Conservation (phyloP, 2,797 vertebrate genomes). For the Miichthys miiuy region DNA sequence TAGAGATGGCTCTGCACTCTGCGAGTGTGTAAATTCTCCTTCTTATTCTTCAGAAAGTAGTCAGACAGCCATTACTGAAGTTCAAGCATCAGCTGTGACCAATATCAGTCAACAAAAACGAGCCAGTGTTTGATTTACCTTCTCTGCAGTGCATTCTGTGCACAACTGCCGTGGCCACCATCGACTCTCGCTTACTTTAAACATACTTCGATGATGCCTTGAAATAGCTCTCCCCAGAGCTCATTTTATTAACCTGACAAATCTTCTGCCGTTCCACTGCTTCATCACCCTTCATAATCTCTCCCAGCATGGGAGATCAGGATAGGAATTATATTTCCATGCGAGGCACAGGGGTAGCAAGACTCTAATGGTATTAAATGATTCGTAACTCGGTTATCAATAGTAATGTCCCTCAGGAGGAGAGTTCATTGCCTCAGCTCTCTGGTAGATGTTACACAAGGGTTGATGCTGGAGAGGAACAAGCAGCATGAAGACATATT, state of each 20-base stretch:
- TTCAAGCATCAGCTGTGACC: constrained; percentile 37
- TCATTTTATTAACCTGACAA: constrained; percentile 80
- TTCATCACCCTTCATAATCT: constrained; percentile 77
- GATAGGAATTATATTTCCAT: constrained; percentile 63
- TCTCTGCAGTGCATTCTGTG: constrained; percentile 38
- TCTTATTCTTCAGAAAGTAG: constrained; percentile 25
- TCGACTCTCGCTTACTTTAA: constrained; percentile 63
- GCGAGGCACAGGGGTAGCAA: constrained; percentile 60
- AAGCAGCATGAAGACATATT: constrained; percentile 22
- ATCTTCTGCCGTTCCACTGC: constrained; percentile 67
- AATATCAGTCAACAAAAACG: constrained; percentile 46
- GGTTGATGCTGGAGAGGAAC: constrained; percentile 40
- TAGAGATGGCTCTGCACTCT: neutral
- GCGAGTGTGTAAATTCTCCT: neutral
- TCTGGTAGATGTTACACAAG: constrained; percentile 43
- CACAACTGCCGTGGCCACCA: constrained; percentile 42
- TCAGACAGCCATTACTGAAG: constrained; percentile 33
- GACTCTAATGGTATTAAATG: constrained; percentile 79
- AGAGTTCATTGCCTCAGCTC: constrained; percentile 57
- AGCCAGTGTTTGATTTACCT: constrained; percentile 55
- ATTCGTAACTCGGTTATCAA: constrained; percentile 77
- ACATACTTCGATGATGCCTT: constrained; percentile 63
- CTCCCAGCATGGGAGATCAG: constrained; percentile 48
- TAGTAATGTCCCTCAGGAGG: constrained; percentile 71
- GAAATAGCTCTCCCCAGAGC: constrained; percentile 71